These are phyloP conservation scores for Cecropterus lyciades DNA, from an alignment of 1,140 invertebrate genomes.

Conservation along the genomic window DNA sequence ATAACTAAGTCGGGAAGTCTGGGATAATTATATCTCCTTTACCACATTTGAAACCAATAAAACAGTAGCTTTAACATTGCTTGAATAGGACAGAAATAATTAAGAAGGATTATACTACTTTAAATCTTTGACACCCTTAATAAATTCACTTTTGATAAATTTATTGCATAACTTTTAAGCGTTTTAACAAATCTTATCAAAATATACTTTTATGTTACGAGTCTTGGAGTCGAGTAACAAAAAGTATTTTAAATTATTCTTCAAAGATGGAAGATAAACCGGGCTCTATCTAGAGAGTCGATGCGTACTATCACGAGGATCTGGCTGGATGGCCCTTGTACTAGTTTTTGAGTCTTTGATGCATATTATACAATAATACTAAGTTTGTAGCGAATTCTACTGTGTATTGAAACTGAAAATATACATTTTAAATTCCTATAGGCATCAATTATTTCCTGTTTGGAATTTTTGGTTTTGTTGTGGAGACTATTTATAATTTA, in stretches of 20 bases:
- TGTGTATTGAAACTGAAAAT: not conserved
- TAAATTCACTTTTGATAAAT: not conserved
- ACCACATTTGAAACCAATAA: no score
- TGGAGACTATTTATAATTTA: no score
- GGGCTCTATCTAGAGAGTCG: not conserved
- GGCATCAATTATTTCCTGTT: no score
- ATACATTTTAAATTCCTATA: no score
- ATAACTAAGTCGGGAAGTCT: no score
- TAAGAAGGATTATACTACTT: no score
- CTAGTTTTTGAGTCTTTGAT: slow-evolving; percentile 12
- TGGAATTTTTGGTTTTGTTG: no score
- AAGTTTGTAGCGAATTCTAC: not conserved
- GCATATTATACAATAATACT: slow-evolving; percentile 2
- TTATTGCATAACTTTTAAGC: not conserved
- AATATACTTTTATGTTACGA: not conserved
- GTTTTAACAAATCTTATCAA: not conserved
- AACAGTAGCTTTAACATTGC: no score
- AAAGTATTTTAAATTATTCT: not conserved
- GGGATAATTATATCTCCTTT: no score
- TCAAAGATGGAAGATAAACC: slow-evolving; percentile 5
- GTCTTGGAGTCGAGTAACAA: not conserved
- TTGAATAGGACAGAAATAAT: no score
- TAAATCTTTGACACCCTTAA: not conserved
- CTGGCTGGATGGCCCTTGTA: slow-evolving; percentile 17
- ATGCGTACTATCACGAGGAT: slow-evolving; percentile 27